A percentile compares a stretch with the other conserved stretches of the same genome.
phyloP scores from a whole-genome alignment of 2,888 invertebrate genomes.

The Drosophila cognata region DNA sequence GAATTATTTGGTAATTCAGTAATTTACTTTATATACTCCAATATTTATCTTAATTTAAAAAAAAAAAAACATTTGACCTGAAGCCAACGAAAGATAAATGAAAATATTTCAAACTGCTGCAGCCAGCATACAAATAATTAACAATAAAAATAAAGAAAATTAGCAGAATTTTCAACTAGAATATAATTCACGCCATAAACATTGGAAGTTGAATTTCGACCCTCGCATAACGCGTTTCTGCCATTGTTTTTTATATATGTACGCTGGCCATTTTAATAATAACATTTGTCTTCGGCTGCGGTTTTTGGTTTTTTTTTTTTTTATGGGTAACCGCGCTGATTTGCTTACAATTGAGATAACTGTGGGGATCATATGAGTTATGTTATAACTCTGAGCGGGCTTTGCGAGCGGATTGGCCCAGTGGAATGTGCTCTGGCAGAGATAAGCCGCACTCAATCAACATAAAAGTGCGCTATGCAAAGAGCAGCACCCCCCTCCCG shows the following conservation, averaged over 20 bases:
- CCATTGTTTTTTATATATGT: conserved; percentile 58
- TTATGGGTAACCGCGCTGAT: conserved; percentile 67
- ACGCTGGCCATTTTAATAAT: conserved; percentile 71
- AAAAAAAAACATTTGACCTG: not conserved
- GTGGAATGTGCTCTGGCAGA: conserved; percentile 43
- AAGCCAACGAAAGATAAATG: not conserved
- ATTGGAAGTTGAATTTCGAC: not conserved
- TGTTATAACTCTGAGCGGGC: conserved; percentile 58
- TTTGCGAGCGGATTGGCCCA: conserved; percentile 37
- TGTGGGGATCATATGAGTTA: conserved; percentile 71
- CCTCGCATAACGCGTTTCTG: conserved; percentile 42
- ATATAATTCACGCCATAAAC: not conserved
- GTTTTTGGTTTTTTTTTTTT: conserved; percentile 62
- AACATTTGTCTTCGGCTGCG: conserved; percentile 73
- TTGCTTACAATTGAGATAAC: conserved; percentile 79
- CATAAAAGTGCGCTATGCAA: conserved; percentile 70
- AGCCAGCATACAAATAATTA: not conserved
- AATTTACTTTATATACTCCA: not conserved
- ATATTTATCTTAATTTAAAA: not conserved
- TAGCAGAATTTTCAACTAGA: not conserved
- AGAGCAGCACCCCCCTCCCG: not conserved
- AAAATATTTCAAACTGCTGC: not conserved
- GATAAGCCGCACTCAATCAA: conserved; percentile 78
- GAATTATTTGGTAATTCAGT: no score
- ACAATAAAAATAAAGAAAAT: not conserved